These are phyloP conservation scores for Meriones psammophilus DNA, from an alignment of 2,797 vertebrate genomes.

Conservation along the genomic window DNA sequence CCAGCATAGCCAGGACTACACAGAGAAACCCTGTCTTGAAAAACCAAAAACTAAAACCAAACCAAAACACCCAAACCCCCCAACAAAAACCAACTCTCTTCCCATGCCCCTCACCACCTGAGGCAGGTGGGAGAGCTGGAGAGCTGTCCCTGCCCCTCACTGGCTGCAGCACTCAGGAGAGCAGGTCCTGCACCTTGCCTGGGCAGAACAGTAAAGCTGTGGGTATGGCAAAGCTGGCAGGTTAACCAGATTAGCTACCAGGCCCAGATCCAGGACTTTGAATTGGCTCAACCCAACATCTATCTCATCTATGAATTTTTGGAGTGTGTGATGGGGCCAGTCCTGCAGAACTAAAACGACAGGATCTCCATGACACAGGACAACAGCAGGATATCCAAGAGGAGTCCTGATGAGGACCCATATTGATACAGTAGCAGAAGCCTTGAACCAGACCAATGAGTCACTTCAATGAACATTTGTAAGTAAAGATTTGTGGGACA, in stretches of 20 bases:
- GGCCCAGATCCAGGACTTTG: no score
- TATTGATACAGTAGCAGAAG: not conserved
- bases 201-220: not conserved
- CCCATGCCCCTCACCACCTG: not conserved
- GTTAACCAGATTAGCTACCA: not conserved
- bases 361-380: not conserved
- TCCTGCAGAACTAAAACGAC: not conserved
- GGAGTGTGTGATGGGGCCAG: not conserved
- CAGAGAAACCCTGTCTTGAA: not conserved
- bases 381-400: not conserved
- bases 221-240: not conserved
- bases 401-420: not conserved
- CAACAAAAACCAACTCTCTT: no score
- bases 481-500: not conserved
- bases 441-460: not conserved
- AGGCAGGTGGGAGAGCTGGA: not conserved
- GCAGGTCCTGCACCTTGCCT: not conserved
- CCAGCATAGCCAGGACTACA: not conserved
- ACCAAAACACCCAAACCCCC: not conserved
- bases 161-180: no score
- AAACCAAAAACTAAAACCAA: not conserved
- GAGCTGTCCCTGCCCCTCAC: no score
- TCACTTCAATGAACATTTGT: not conserved
- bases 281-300: not conserved
- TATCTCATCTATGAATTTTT: not conserved